Evolutionary conservation across 2,113 vertebrate genomes (phyloP), one percentile per base, ranked within the genome.

Genomic region (Clupea harengus): DNA sequence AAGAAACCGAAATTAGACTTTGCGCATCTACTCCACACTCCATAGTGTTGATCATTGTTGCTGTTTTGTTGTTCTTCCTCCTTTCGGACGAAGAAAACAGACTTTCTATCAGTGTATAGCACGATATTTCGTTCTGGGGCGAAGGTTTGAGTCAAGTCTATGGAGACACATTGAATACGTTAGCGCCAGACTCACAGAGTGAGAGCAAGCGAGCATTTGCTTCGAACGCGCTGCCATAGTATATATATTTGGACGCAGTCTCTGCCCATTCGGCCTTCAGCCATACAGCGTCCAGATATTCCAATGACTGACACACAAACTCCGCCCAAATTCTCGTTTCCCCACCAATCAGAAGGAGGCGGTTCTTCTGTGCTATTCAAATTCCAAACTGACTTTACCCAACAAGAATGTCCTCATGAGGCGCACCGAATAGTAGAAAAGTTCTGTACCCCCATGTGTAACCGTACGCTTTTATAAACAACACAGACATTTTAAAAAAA

Each of bases 11-110:
- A 94, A 99, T 99, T 39, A 99, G 93, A 91, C 94, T 97, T 91
- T 98, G 97, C 92, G 97, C 97, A 95, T 99, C 97, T 92, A 95
- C 95, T 89, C 94, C 95, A 95, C 96, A 94, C 92, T 98, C 97
- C 97, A 96, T 96, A 91, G 91, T 91, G 93, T 81, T 90, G 86
- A 95, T 94, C 94, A 94, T 94, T 47, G 20, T 90, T 81, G 85
- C 64, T 81, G 57, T 67, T 52, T 84, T 83, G 49, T 86, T 83
- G 84, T 87, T 85, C 85, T 82, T 28, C 88, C 82, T 78, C 81
- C 85, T 47, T 85, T 87, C 84, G 78, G 45, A 52, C 54, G 87
- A 90, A 64, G 86, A 83, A 87, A 83, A 64, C 83, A 84, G 87
- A 87, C 89, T 91, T 87, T 88, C 82, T 89, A 87, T 92, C 83